Evolutionary conservation across 2,888 invertebrate genomes (phyloP).

Genomic region (Drosophila anomelani): DNA sequence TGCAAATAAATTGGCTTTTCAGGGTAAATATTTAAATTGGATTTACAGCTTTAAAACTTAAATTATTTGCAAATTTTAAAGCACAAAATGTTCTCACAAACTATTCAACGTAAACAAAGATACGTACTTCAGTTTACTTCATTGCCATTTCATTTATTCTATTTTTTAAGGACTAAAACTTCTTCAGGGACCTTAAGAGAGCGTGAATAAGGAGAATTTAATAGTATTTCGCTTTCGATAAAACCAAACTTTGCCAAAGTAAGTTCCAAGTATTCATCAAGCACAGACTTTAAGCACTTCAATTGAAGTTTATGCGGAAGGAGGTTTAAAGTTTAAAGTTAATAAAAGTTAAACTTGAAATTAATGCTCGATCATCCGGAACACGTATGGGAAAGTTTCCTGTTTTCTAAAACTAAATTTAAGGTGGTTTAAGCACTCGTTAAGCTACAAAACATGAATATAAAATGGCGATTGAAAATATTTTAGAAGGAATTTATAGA

Average conservation of each 20-base stretch:
- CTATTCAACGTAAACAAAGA: neutral
- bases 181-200: neutral
- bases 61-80: too few species aligned
- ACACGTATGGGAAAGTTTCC: conserved; percentile 7
- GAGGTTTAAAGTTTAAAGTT: conserved; percentile 7
- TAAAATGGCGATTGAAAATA: neutral
- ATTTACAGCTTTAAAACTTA: too few species aligned
- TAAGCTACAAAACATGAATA: neutral
- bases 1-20: neutral
- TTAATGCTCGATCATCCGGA: conserved; percentile 26
- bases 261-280: neutral
- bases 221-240: conserved; percentile 22
- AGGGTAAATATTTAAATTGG: neutral
- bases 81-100: too few species aligned
- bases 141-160: neutral
- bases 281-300: neutral
- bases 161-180: neutral
- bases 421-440: neutral
- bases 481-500: too few species aligned
- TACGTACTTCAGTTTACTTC: neutral
- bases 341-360: conserved; percentile 8
- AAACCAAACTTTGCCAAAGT: conserved; percentile 21
- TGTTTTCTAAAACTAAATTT: neutral
- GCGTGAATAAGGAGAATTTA: conserved; percentile 12
- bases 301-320: neutral